Evolutionary conservation across 2,113 vertebrate species (phyloP).

Genomic region (Strix uralensis): DNA sequence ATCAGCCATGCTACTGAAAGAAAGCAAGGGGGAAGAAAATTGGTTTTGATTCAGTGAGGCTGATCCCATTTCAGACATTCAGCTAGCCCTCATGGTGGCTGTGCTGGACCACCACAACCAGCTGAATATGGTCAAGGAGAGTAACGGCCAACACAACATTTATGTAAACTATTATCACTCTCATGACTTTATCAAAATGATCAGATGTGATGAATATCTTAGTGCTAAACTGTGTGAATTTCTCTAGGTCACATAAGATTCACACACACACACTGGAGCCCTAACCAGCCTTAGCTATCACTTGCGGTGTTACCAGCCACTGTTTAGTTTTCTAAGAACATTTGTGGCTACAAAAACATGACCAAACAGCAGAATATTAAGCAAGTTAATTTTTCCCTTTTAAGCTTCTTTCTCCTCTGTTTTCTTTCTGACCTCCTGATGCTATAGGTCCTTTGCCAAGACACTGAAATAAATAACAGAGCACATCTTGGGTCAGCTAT

Average conservation of each 20-base stretch:
- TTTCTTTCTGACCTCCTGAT: not conserved
- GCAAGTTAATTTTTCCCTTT: not conserved
- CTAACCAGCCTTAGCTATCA: not conserved
- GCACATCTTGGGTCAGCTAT: not conserved
- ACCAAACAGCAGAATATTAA: not conserved
- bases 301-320: not conserved
- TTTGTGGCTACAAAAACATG: not conserved
- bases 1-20: not conserved
- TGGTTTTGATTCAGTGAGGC: not conserved
- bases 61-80: not conserved
- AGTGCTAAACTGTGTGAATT: not conserved
- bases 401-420: not conserved
- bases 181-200: not conserved
- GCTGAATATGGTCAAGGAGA: not conserved
- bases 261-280: not conserved
- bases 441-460: not conserved
- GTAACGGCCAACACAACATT: rapidly evolving
- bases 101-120: not conserved
- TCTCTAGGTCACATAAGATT: not conserved
- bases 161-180: not conserved
- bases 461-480: not conserved
- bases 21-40: not conserved
- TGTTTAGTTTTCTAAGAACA: not conserved
- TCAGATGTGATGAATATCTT: not conserved
- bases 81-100: not conserved